Conservation (phyloP, 2,797 vertebrate genomes). For the Hirundo rustica region DNA sequence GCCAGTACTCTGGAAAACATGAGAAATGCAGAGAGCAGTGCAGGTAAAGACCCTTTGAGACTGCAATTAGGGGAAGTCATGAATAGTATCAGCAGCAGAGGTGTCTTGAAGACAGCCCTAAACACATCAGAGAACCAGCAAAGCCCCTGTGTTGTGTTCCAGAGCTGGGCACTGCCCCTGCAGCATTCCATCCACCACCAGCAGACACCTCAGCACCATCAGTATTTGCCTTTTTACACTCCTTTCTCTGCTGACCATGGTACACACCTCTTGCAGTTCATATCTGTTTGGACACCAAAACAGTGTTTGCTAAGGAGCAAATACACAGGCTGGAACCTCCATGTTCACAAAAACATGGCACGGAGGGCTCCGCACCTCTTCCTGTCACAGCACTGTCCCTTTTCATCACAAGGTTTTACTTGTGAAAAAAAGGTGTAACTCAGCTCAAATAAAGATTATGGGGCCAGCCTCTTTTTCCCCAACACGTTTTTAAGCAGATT, state of each 20-base stretch:
- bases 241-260: background rate
- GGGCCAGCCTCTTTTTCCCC: background rate
- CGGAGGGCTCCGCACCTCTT: rapidly evolving
- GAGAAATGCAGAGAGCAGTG: background rate
- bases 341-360: background rate
- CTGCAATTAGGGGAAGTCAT: background rate
- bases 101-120: background rate
- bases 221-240: background rate
- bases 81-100: background rate
- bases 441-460: background rate
- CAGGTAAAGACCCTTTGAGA: background rate
- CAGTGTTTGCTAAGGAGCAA: background rate
- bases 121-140: background rate
- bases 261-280: background rate
- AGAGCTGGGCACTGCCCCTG: background rate
- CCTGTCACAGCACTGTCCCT: background rate
- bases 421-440: background rate
- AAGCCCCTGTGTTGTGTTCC: background rate
- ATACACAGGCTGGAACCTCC: background rate
- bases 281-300: background rate
- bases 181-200: rapidly evolving
- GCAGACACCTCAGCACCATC: background rate
- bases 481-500: background rate
- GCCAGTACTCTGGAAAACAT: background rate
- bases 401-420: background rate